phyloP scores from a whole-genome alignment of 1,140 invertebrate species.

The Kradibia gibbosae region DNA sequence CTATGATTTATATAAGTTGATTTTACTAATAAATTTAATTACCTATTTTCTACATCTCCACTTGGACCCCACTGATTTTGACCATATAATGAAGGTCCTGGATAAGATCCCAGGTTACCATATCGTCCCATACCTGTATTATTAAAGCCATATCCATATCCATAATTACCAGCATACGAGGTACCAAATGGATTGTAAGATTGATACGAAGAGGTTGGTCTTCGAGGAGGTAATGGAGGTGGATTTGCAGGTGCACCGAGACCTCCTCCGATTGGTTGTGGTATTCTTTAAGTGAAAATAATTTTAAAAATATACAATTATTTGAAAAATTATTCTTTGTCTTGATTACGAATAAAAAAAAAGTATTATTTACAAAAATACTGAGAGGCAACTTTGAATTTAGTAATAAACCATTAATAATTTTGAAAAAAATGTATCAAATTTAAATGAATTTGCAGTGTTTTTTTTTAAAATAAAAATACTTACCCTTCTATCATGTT shows the following conservation, averaged over 20 bases:
- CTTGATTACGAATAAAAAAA: too few species aligned
- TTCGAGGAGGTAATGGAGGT: slow-evolving; percentile 64
- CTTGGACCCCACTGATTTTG: slow-evolving; percentile 69
- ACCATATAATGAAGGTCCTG: slow-evolving; percentile 63
- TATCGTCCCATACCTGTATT: slow-evolving; percentile 59
- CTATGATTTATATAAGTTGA: too few species aligned
- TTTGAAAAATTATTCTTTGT: too few species aligned
- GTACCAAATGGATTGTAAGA: slow-evolving; percentile 62
- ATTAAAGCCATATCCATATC: slow-evolving; percentile 60
- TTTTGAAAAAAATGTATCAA: too few species aligned
- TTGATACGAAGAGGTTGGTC: slow-evolving; percentile 55
- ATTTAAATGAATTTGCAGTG: too few species aligned
- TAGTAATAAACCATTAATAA: too few species aligned
- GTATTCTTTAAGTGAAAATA: slow-evolving; percentile 14
- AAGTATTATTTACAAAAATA: too few species aligned
- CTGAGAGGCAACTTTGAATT: too few species aligned
- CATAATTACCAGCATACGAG: slow-evolving; percentile 55
- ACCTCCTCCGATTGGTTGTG: slow-evolving; percentile 50
- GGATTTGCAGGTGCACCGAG: slow-evolving; percentile 50
- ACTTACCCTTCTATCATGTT: slow-evolving; percentile 58
- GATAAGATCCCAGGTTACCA: slow-evolving; percentile 56
- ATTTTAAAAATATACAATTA: too few species aligned
- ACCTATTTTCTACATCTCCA: slow-evolving; percentile 78
- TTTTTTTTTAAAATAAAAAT: too few species aligned
- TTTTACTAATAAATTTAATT: slow-evolving; percentile 26